phyloP scores from a whole-genome alignment of 2,797 vertebrate species.

The Pangasius larnaudii region DNA sequence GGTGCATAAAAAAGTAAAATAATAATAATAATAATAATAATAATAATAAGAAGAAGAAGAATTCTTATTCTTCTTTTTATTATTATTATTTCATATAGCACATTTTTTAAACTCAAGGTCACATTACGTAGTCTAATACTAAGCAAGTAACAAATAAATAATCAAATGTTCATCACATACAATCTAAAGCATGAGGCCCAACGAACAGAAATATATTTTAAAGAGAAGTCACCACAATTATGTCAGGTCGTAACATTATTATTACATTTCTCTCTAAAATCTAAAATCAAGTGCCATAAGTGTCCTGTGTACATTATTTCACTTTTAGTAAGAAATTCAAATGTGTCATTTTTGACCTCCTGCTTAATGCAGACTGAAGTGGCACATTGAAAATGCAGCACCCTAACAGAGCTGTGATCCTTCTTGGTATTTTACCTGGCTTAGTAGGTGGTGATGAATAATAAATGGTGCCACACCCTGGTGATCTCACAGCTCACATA shows the following conservation, averaged over 20 bases:
- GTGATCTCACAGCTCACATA: background rate
- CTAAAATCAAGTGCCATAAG: background rate
- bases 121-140: background rate
- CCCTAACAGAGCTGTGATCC: background rate
- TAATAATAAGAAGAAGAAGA: too few species aligned
- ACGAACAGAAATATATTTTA: background rate
- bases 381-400: background rate
- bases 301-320: background rate
- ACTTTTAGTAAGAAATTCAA: background rate
- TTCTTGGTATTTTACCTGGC: constrained; percentile 16
- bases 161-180: background rate
- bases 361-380: background rate
- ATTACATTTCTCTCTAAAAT: background rate
- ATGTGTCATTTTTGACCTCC: background rate
- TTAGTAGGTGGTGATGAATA: constrained; percentile 28
- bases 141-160: background rate
- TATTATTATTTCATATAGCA: background rate
- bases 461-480: constrained; percentile 6
- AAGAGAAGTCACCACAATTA: background rate
- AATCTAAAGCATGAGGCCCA: background rate
- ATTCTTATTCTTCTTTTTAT: too few species aligned
- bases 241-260: background rate
- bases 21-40: background rate
- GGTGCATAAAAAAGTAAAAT: background rate
- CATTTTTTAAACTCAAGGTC: background rate